Base-by-base conservation (phyloP, 2,797 vertebrate genomes). In the Chromobotia macracanthus region DNA sequence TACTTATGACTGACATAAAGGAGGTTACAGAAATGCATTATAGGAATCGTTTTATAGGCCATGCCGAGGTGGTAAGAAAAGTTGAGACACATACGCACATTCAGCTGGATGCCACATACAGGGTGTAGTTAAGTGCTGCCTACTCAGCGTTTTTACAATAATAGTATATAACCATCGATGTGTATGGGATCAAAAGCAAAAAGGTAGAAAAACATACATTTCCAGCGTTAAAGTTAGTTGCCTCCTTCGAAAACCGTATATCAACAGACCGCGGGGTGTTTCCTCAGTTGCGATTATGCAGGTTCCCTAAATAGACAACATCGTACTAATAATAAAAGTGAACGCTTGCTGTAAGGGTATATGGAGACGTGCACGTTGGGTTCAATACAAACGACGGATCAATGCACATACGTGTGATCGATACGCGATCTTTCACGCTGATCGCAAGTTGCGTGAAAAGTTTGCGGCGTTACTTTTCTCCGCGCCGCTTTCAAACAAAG, bases 401-500 rank as follows among this genome's bases (percentile, higher is more conserved):
- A 46, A 60, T 41, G 50, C 8, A 5, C 5, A 1, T 48, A 51
- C 28, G 16, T 61, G 25, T 63, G 28, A 71, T 38, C 70, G 46
- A 53, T 50, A 67, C 67, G 44, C 46, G 28, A 38, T 25, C 41
- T 63, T 61, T 38, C 15, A 8, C 18, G 55, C 15, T 35, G n/a
- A 55, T 9, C n/a, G n/a, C 12, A 75, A 25, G 41, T 71, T 48
- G 2, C 41, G n/a, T 38, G 35, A 51, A 70, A 78, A 53, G 35
- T 41, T 48, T n/a, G n/a, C n/a, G n/a, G n/a, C n/a, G 25, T 2
- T 23, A 11, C 16, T 72, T 71, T 61, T 51, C 76, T 70, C 41
- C 67, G 53, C 66, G 55, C 7, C 41, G 75, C 13, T 79, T 68
- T 61, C 72, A 68, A 80, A 75, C 78, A 86, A 85, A 85, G 75